Evolutionary conservation across 2,888 invertebrate genomes (phyloP).

Genomic region (Coelopa pilipes): DNA sequence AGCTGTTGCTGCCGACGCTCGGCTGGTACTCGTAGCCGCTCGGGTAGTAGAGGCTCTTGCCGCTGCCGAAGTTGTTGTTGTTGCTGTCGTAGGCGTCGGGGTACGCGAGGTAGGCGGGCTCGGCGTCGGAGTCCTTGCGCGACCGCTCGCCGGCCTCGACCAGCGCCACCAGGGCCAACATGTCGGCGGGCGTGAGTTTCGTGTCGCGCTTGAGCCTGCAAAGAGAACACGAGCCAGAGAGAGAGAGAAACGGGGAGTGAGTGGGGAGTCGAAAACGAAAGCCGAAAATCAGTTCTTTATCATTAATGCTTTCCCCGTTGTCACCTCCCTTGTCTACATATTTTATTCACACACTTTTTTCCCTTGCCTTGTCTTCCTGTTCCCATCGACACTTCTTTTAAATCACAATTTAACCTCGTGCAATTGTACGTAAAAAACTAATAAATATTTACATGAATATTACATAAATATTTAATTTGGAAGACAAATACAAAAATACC

Average conservation of each 20-base stretch:
- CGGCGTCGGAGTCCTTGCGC: slow-evolving; percentile 60
- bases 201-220: slow-evolving; percentile 63
- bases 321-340: no score
- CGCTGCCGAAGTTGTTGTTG: slow-evolving; percentile 49
- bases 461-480: no score
- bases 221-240: slow-evolving; percentile 7
- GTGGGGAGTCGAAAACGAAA: background rate
- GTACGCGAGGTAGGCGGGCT: slow-evolving; percentile 41
- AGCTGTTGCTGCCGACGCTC: background rate
- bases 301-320: no score
- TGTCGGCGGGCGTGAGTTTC: slow-evolving; percentile 65
- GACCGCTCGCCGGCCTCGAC: slow-evolving; percentile 66
- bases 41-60: slow-evolving; percentile 42
- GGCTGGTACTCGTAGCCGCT: slow-evolving; percentile 44
- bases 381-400: no score
- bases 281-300: background rate
- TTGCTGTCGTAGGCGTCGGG: slow-evolving; percentile 35
- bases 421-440: no score
- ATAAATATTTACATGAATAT: no score
- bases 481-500: no score
- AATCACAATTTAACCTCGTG: no score
- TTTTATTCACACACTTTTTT: no score
- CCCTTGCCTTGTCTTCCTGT: no score
- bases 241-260: background rate
- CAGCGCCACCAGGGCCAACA: slow-evolving; percentile 64